Percentiles rank a stretch among this genome's conserved stretches.
Conservation (phyloP, 2,113 vertebrate genomes). For the Sorex araneus region DNA sequence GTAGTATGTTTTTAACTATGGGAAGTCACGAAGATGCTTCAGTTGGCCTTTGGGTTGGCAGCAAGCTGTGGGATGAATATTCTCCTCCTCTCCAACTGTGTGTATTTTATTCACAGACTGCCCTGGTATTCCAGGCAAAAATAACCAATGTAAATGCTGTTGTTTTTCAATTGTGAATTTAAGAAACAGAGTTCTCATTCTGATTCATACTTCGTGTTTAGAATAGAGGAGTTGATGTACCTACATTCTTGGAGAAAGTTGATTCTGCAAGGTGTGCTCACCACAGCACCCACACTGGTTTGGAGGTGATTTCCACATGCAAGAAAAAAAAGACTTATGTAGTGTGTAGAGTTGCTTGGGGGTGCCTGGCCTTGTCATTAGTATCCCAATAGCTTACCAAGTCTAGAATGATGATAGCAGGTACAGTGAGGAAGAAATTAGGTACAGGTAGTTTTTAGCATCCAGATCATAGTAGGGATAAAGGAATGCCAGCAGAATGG, state of each 20-base stretch:
- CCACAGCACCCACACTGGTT: rapidly evolving
- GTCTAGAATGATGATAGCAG: neutral
- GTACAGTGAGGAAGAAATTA: neutral
- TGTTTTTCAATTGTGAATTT: constrained; percentile 79
- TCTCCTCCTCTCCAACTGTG: constrained; percentile 78
- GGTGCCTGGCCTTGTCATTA: neutral
- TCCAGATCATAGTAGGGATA: neutral
- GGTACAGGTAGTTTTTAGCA: neutral
- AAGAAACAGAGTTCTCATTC: constrained; percentile 75
- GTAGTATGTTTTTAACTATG: constrained; percentile 43
- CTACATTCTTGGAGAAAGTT: constrained; percentile 39
- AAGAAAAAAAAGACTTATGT: neutral
- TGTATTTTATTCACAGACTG: constrained; percentile 82
- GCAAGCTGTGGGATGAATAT: constrained; percentile 68
- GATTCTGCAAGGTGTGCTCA: neutral
- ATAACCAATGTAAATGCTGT: constrained; percentile 79
- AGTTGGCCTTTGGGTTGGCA: constrained; percentile 73
- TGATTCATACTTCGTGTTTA: constrained; percentile 75
- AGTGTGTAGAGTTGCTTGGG: neutral
- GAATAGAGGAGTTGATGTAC: constrained; percentile 66
- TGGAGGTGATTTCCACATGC: neutral
- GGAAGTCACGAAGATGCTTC: constrained; percentile 67
- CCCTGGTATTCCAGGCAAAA: constrained; percentile 78
- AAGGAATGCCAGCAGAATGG: neutral
- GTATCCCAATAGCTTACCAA: neutral